phyloP scores from a whole-genome alignment of 2,113 vertebrate genomes.

The Fukomys damarensis region DNA sequence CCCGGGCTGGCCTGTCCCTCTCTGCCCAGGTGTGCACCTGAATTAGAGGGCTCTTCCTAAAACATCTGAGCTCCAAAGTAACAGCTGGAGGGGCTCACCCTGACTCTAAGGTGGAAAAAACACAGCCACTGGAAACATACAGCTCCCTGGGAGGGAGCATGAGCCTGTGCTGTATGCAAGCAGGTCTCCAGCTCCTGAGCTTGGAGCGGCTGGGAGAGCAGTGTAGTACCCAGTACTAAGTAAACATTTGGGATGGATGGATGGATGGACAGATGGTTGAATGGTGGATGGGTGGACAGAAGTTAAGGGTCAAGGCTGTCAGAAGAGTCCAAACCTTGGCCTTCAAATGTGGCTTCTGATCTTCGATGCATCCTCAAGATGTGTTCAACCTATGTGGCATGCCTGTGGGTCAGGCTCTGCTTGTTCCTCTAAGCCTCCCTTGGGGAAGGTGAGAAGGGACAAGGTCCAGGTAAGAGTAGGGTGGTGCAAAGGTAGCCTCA shows the following conservation, averaged over 20 bases:
- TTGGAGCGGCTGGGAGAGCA: neutral
- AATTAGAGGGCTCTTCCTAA: neutral
- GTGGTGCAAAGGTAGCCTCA: neutral
- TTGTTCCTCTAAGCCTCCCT: neutral
- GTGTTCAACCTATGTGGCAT: neutral
- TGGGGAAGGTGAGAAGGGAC: neutral
- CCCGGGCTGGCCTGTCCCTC: neutral
- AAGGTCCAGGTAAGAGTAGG: neutral
- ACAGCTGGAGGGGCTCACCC: neutral
- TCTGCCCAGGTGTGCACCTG: neutral
- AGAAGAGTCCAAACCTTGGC: neutral
- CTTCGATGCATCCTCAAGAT: neutral
- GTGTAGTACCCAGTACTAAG: accelerated
- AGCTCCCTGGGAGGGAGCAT: neutral
- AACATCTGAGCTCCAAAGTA: neutral
- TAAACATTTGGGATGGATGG: neutral
- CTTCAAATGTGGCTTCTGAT: neutral
- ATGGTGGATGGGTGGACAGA: neutral
- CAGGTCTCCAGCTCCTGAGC: neutral
- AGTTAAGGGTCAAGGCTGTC: neutral
- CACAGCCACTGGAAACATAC: neutral
- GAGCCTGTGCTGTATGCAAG: neutral
- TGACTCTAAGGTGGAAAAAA: neutral
- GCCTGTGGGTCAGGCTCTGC: neutral
- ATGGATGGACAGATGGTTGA: neutral